Evolutionary conservation across 2,797 vertebrate genomes (phyloP), one percentile per base, ranked within the genome.

Genomic region (Micromesistius poutassou): DNA sequence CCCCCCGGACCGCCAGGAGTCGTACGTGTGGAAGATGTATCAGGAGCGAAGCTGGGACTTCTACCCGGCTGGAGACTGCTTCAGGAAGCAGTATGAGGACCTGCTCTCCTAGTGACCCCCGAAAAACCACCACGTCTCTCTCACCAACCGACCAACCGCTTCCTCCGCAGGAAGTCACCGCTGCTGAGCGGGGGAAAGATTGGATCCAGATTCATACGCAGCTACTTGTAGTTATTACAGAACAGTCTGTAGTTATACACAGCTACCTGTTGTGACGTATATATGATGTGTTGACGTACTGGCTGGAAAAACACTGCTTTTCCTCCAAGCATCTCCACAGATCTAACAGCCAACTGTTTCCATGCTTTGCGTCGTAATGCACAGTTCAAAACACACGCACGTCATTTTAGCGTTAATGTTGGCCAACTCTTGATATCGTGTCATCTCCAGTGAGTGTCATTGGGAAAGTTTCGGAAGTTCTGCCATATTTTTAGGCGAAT

Each of bases 21-120:
- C 97, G 0, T 98, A 98, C 0, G 97, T 98, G 78, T 98, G 97
- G 97, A 98, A 98, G 90, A 97, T 98, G 97, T 98, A 98, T 89
- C 97, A 98, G 82, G 96, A 98, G 84, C 92, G 97, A 30, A 96
- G 95, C 76, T 98, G 97, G 97, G 97, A 98, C 83, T 98, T 98
- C 91, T 98, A 95, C 86, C 97, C 97, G 0, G 97, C 96, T 46
- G 96, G 97, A 10, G 97, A 98, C 82, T 98, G 97, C 88, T 98
- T 98, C 91, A 94, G 97, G 79, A 98, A 98, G 85, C 96, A 97
- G 55, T 98, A 97, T 72, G 97, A 98, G 88, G 97, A 98, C 92
- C 97, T 95, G 83, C 94, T 98, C 72, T 94, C 93, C 83, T 98
- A 92, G 83, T 50, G 75, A 30, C 31, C 35, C 19, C 16, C 25